phyloP scores from a whole-genome alignment of 2,113 vertebrate genomes.

The Microtus ochrogaster region DNA sequence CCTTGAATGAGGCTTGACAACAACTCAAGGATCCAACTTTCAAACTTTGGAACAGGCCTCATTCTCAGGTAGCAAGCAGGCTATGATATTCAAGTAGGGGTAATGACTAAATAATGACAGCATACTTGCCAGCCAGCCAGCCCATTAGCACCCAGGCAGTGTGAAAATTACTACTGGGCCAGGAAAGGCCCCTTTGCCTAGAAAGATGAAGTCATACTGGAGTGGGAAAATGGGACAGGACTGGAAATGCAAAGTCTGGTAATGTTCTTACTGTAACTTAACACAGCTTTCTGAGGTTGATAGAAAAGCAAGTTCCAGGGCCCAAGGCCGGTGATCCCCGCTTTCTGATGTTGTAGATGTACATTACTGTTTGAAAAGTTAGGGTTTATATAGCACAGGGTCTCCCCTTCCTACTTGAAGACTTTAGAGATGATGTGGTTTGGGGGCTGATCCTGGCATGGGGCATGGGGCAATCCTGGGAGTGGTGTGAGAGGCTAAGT shows the following conservation, averaged over 20 bases:
- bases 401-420: neutral
- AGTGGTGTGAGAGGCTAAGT: neutral
- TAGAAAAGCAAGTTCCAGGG: neutral
- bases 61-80: neutral
- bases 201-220: neutral
- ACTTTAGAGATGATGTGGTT: neutral
- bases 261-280: neutral
- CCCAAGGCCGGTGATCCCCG: neutral
- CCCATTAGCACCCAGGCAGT: neutral
- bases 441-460: too few relatives aligned
- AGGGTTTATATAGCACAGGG: neutral
- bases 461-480: neutral
- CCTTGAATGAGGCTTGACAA: neutral
- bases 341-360: neutral
- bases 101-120: neutral
- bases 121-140: neutral
- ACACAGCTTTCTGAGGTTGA: neutral
- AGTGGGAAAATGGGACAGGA: neutral
- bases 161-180: neutral
- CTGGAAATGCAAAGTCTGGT: neutral
- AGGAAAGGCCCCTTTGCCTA: neutral
- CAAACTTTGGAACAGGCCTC: neutral
- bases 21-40: neutral
- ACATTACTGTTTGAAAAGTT: neutral
- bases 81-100: neutral